Base-by-base conservation (phyloP, 2,888 invertebrate genomes). In the Trichopria drosophilae region DNA sequence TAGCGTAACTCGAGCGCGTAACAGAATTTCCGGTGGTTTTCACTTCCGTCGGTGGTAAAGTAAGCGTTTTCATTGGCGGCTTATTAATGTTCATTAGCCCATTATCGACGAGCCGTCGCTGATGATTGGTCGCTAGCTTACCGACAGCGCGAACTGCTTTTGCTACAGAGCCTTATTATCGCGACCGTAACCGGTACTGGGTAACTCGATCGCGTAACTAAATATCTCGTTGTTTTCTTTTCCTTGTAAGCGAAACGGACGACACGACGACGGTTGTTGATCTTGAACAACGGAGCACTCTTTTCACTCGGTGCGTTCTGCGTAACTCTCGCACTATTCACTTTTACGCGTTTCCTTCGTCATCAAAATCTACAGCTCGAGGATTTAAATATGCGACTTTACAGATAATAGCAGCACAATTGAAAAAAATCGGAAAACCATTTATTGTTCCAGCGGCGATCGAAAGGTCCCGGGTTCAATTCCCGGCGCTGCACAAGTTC, bases 221-320 rank as follows among this genome's bases (percentile, higher is more conserved):
- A 60, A 48, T 60, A 53, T 60, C 57, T 55, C 55, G 51, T 48
- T 45, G 57, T 57, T 59, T 58, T 63, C 60, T 62, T 61, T 62
- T 60, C 56, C 57, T 32, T 43, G 48, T 23, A 26, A 37, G 34
- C 42, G 45, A 40, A 28, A 28, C 18, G 36, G 36, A 26, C 37
- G 35, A 37, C 24, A 53, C 28, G 42, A 15, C 47, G 57, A 46
- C 44, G 46, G 51, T 41, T 51, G 58, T 53, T 54, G 58, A 54
- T 26, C 32, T 29, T n/a, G n/a, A n/a, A n/a, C n/a, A n/a, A n/a
- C n/a, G n/a, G n/a, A n/a, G n/a, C n/a, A n/a, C n/a, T n/a, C n/a
- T n/a, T n/a, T n/a, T n/a, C n/a, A n/a, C n/a, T n/a, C n/a, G n/a
- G n/a, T n/a, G n/a, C n/a, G n/a, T n/a, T n/a, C n/a, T n/a, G n/a